Percentiles rank a stretch among this genome's conserved stretches.
Evolutionary conservation across 2,113 vertebrate genomes (phyloP).

Genomic region (Carlito syrichta): DNA sequence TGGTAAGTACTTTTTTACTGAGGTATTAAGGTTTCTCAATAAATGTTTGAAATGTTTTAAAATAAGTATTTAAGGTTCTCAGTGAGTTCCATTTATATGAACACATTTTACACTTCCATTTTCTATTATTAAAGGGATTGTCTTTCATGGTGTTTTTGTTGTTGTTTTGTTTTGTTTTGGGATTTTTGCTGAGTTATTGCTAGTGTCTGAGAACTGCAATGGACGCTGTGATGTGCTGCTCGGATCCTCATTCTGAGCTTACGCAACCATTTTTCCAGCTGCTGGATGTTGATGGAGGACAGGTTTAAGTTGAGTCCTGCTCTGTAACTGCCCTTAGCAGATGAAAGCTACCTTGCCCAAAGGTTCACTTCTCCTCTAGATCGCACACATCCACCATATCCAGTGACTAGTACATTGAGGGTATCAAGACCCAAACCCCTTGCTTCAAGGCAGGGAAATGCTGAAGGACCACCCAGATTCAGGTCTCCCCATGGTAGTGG

Average conservation of each 20-base stretch:
- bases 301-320: neutral
- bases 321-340: neutral
- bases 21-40: conserved; percentile 11
- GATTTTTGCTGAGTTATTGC: neutral
- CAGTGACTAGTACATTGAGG: neutral
- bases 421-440: neutral
- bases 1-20: neutral
- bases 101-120: neutral
- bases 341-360: neutral
- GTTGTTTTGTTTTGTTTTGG: no score
- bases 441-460: neutral
- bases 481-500: neutral
- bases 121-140: neutral
- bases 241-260: neutral
- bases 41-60: neutral
- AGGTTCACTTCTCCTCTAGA: neutral
- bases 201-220: neutral
- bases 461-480: neutral
- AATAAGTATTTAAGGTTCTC: neutral
- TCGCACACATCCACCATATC: neutral
- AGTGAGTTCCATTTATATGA: neutral
- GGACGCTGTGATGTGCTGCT: neutral
- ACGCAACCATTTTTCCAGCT: neutral
- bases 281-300: neutral
- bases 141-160: neutral